Conservation (phyloP, 2,113 vertebrate species). For the Fregata magnificens region DNA sequence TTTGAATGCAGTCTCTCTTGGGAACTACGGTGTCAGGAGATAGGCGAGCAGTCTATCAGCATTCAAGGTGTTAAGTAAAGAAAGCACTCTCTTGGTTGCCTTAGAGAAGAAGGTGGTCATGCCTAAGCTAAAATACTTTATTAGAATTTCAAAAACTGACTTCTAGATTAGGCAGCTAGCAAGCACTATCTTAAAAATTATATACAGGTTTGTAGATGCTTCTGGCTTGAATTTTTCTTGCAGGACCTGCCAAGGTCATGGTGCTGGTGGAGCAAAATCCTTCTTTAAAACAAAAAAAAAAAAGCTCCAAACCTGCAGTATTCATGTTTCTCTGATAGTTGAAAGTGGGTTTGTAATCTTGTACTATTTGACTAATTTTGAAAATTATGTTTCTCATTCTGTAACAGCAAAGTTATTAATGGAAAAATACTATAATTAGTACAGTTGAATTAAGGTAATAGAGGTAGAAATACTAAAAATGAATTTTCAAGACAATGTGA, state of each 20-base stretch:
- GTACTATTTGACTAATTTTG: not conserved
- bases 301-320: not conserved
- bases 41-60: not conserved
- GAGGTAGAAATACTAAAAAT: not conserved
- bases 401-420: not conserved
- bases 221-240: not conserved
- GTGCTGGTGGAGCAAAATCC: not conserved
- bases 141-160: not conserved
- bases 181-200: not conserved
- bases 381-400: not conserved
- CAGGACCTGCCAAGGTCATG: not conserved
- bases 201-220: not conserved
- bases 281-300: not conserved
- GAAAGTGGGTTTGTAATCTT: not conserved
- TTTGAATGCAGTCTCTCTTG: not conserved
- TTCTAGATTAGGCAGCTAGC: not conserved
- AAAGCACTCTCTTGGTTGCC: not conserved
- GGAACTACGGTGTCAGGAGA: not conserved
- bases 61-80: not conserved
- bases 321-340: not conserved
- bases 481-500: not conserved
- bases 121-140: not conserved
- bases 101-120: not conserved
- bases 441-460: not conserved
- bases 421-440: not conserved